A percentile compares a stretch with the other conserved stretches of the same genome.
Conservation (phyloP, 1,140 invertebrate species). For the Drosophila setifemur region DNA sequence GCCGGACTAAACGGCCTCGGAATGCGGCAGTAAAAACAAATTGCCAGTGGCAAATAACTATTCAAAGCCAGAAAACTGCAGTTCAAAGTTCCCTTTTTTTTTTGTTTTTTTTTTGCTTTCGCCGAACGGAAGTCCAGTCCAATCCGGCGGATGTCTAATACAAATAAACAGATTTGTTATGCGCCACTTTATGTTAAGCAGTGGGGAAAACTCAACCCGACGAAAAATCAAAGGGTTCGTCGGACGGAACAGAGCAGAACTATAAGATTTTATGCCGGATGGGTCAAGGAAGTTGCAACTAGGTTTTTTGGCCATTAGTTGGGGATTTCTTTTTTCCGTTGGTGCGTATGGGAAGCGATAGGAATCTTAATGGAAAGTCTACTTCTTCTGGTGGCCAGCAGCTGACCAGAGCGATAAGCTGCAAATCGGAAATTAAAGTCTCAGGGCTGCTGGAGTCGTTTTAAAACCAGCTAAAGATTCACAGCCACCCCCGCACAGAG, state of each 20-base stretch:
- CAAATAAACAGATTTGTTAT: constrained; percentile 82
- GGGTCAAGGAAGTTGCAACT: constrained; percentile 66
- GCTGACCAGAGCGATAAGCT: constrained; percentile 71
- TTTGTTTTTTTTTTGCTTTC: constrained; percentile 6
- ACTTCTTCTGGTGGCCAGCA: constrained; percentile 35
- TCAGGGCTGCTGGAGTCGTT: constrained; percentile 46
- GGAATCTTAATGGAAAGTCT: constrained; percentile 80
- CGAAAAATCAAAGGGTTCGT: constrained; percentile 42
- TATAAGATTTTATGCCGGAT: constrained; percentile 73
- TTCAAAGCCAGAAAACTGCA: constrained; percentile 36
- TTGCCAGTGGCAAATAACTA: constrained; percentile 51
- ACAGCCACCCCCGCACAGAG: constrained; percentile 22
- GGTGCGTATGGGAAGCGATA: constrained; percentile 72
- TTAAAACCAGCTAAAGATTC: constrained; percentile 60
- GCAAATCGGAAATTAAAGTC: constrained; percentile 80
- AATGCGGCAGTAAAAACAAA: constrained; percentile 70
- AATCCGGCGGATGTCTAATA: constrained; percentile 62
- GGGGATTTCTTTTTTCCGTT: constrained; percentile 41
- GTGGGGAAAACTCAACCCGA: constrained; percentile 1
- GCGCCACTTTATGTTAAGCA: constrained; percentile 75
- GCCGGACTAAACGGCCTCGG: constrained; percentile 53
- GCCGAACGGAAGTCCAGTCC: constrained; percentile 51
- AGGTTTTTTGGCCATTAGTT: constrained; percentile 59
- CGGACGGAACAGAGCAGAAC: constrained; percentile 50
- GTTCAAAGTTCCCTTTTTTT: constrained; percentile 44